Evolutionary conservation across 2,797 vertebrate species (phyloP), one percentile per base, ranked within the genome.

Genomic region (Enteromius anoplus): DNA sequence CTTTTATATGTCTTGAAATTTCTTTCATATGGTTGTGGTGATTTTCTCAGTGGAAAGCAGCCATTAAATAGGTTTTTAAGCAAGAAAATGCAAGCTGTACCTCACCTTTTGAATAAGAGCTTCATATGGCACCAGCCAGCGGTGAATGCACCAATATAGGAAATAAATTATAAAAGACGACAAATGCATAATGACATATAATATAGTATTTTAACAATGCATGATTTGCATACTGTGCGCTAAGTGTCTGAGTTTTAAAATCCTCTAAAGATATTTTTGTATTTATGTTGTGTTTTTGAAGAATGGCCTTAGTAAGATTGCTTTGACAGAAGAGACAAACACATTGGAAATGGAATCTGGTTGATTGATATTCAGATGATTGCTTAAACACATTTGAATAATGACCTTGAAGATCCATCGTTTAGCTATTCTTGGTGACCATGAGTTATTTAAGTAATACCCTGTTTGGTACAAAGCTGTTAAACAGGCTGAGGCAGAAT

Each of bases 401-500:
- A 69, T 77, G 81, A 29, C 49, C 14, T 1, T 77, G 73, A 69
- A 69, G 73, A 77, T 32, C 21, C 72, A 45, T 77, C 8, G 12
- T 76, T 83, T 40, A 83, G 49, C 51, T 76, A 47, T 83, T 77
- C 72, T 69, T 66, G 29, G 49, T 75, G 73, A 34, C 73, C 73
- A 76, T 83, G 73, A 77, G 60, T 77, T 32, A 68, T 82, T 83
- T 29, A 83, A 68, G 37, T 68, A 55, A 45, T 42, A 37, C 45
- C 45, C 45, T 75, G 8, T 66, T 49, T 51, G 12, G 42, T 37
- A 11, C 26, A 40, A 19, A 65, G 80, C 42, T 40, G 5, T 62
- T 47, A 62, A 49, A 81, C 21, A 71, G 42, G 23, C 66, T 26
- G 55, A 12, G 55, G 55, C n/a, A 23, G 2, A 71, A 32, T 45